Base-by-base conservation (phyloP, 2,113 vertebrate genomes). In the Chamaea fasciata region DNA sequence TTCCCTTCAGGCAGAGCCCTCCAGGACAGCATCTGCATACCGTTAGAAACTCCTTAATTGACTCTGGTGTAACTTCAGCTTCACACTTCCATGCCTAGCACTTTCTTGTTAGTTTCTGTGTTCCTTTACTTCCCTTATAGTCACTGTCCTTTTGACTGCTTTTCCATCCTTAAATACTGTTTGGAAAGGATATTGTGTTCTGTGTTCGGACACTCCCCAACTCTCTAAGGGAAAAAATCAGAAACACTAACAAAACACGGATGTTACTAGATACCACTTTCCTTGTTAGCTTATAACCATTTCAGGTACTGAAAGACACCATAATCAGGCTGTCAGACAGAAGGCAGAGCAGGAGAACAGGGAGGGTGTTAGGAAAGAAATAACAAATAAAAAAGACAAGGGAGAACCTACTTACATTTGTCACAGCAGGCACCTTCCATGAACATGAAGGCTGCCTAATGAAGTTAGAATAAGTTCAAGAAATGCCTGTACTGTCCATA, bases 41-140 rank as follows among this genome's bases (percentile, higher is more conserved):
- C 37, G 16, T 73, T 73, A 90, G 56, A 92, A 94, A 86, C 83
- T 93, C 83, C 78, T 81, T 94, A 92, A 93, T 65, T 64, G 63
- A 46, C 57, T 44, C 37, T 37, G 64, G 12, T 35, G 27, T 31
- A 88, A 75, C 71, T 83, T 56, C 83, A 75, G 75, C 75, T 90
- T 77, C 65, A 78, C 64, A 31, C 27, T 75, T 86, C 30, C 3
- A 0, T 28, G 60, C 87, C 59, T 59, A 70, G 59, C 27, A 26
- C 39, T 23, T 70, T 24, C 42, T 16, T 47, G 33, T n/a, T 60
- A 56, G 82, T 42, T 86, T 73, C 31, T 70, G 18, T 67, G 60
- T 42, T 4, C 1, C 44, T 83, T 60, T 52, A n/a, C 41, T 79
- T 85, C 41, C 49, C n/a, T 67, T 81, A n/a, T 2, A 20, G 57